Conservation (phyloP, 2,888 invertebrate species). For the Nycteola revayana region DNA sequence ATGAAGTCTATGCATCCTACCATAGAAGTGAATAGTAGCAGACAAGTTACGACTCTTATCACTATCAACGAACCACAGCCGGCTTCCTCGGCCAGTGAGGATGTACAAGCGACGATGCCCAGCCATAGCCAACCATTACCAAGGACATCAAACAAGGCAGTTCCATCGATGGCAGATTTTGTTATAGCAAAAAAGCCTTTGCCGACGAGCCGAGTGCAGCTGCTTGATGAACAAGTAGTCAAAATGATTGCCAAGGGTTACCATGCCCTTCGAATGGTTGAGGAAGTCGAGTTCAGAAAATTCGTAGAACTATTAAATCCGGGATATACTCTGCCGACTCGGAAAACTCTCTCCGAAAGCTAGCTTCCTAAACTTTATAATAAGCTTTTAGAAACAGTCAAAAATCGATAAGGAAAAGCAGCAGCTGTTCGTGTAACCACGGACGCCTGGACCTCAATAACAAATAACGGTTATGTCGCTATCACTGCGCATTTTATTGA, state of each 20-base stretch:
- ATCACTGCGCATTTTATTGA: slow-evolving; percentile 1
- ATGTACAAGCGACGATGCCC: too few relatives aligned
- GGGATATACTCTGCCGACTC: neutral
- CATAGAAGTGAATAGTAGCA: too few relatives aligned
- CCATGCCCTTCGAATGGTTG: slow-evolving; percentile 15
- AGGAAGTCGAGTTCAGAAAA: slow-evolving; percentile 7
- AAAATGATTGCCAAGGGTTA: slow-evolving; percentile 20
- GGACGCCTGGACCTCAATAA: neutral
- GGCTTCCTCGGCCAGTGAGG: neutral
- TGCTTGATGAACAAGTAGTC: slow-evolving; percentile 6
- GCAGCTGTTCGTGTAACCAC: slow-evolving; percentile 1
- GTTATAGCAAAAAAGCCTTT: too few relatives aligned
- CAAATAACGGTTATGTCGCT: neutral
- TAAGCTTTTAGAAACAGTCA: neutral
- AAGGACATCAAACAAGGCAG: slow-evolving; percentile 1
- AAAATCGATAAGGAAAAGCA: too few relatives aligned
- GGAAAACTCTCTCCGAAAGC: slow-evolving; percentile 1
- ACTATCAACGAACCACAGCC: neutral
- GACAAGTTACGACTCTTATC: too few relatives aligned
- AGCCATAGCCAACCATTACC: too few relatives aligned
- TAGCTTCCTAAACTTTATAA: neutral
- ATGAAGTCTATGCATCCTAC: too few relatives aligned
- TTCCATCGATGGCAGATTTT: neutral
- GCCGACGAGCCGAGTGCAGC: too few relatives aligned
- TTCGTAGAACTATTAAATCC: slow-evolving; percentile 1